phyloP scores from a whole-genome alignment of 2,888 invertebrate genomes.

The Physocephala rufipes region DNA sequence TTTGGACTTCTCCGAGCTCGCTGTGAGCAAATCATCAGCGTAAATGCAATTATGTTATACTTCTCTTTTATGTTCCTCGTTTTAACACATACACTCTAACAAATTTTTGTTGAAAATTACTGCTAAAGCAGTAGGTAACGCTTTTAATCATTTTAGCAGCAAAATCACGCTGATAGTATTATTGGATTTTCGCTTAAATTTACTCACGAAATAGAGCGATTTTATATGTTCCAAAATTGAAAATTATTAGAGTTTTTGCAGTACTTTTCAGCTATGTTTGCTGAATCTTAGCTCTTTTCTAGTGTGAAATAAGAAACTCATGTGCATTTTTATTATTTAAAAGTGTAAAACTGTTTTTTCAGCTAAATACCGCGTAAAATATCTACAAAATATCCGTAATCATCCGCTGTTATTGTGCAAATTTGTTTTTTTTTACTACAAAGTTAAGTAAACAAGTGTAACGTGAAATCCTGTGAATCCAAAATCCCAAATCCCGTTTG shows the following conservation, averaged over 20 bases:
- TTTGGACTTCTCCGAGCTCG: no score
- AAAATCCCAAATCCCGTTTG: no score
- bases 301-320: not conserved
- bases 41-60: no score
- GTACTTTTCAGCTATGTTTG: conserved; percentile 1
- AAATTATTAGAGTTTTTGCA: conserved; percentile 1
- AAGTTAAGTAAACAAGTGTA: conserved; percentile 5
- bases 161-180: conserved; percentile 6
- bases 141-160: conserved; percentile 1
- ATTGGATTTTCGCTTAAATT: conserved; percentile 1
- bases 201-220: conserved; percentile 5
- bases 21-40: no score
- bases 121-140: not conserved
- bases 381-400: conserved; percentile 2
- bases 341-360: conserved; percentile 3
- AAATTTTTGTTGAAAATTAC: conserved; percentile 12
- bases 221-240: conserved; percentile 3
- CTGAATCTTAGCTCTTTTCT: conserved; percentile 3
- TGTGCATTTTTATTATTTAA: conserved; percentile 5
- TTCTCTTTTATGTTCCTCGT: no score
- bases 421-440: conserved; percentile 5
- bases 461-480: not conserved
- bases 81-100: conserved; percentile 10
- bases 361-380: conserved; percentile 1
- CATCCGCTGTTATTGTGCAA: conserved; percentile 3